phyloP scores from a whole-genome alignment of 2,797 vertebrate species.

The Leptatherina wallacei region DNA sequence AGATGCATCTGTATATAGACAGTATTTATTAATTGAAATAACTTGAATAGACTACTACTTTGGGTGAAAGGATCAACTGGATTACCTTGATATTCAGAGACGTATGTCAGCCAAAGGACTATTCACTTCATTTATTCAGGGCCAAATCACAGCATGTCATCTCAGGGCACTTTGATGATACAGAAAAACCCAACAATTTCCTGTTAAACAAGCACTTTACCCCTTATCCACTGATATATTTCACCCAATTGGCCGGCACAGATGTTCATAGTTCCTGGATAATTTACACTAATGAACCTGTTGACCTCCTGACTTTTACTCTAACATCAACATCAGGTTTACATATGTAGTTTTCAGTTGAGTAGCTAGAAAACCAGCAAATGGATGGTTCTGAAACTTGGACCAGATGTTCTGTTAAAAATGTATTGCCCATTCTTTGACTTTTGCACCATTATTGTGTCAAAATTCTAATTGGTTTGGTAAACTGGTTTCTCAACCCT shows the following conservation, averaged over 20 bases:
- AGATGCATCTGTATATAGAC: background rate
- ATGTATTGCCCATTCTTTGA: background rate
- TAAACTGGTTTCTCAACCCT: background rate
- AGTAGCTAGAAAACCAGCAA: background rate
- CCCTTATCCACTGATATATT: background rate
- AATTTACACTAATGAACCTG: constrained; percentile 2
- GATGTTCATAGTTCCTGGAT: background rate
- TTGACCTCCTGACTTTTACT: constrained; percentile 6
- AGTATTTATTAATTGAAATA: background rate
- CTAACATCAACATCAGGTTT: background rate
- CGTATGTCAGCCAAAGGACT: fast-evolving
- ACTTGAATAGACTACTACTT: background rate
- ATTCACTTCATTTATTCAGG: background rate
- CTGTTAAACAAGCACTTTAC: background rate
- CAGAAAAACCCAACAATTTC: background rate
- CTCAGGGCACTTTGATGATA: background rate
- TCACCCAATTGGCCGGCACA: background rate
- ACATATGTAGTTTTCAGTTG: constrained; percentile 8
- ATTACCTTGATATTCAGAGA: background rate
- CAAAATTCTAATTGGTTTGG: background rate
- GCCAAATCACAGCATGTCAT: background rate
- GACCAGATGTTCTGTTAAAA: constrained; percentile 6
- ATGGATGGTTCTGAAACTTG: background rate
- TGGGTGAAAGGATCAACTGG: background rate
- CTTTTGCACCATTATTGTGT: background rate